Evolutionary conservation across 2,113 vertebrate species (phyloP).

Genomic region (Silurus glanis): DNA sequence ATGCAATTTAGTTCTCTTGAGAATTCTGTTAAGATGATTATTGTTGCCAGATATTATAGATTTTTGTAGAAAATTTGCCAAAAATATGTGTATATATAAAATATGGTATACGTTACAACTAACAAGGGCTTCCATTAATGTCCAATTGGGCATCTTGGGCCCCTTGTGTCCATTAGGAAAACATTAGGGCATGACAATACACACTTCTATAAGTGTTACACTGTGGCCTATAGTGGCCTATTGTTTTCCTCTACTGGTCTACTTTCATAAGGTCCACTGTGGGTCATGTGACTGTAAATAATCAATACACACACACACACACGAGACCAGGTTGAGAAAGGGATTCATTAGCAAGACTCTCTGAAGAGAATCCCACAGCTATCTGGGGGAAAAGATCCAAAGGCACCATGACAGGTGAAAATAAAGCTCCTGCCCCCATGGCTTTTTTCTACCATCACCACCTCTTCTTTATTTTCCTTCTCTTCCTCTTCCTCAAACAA

Average conservation of each 20-base stretch:
- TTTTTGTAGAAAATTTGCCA: background rate
- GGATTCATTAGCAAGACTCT: conserved; percentile 62
- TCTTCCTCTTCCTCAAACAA: conserved; percentile 57
- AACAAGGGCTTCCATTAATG: background rate
- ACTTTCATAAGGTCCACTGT: conserved; percentile 21
- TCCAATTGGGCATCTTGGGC: background rate
- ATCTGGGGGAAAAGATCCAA: conserved; percentile 67
- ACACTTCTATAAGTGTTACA: conserved; percentile 23
- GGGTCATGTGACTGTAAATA: conserved; percentile 52
- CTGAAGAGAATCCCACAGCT: conserved; percentile 47
- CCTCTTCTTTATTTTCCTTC: conserved; percentile 30
- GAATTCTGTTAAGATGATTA: background rate
- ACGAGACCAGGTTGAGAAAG: conserved; percentile 25
- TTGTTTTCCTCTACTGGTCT: conserved; percentile 32
- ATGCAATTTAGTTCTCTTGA: background rate
- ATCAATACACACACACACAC: conserved; percentile 65
- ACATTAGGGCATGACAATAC: background rate
- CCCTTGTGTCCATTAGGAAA: background rate
- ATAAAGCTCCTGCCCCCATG: conserved; percentile 63
- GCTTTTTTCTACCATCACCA: conserved; percentile 22
- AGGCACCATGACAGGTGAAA: conserved; percentile 77
- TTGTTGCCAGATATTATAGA: background rate
- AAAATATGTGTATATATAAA: background rate
- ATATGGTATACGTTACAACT: background rate
- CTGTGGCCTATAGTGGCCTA: background rate